Conservation (phyloP, 2,888 invertebrate species). For the Oscheius myriophilus region DNA sequence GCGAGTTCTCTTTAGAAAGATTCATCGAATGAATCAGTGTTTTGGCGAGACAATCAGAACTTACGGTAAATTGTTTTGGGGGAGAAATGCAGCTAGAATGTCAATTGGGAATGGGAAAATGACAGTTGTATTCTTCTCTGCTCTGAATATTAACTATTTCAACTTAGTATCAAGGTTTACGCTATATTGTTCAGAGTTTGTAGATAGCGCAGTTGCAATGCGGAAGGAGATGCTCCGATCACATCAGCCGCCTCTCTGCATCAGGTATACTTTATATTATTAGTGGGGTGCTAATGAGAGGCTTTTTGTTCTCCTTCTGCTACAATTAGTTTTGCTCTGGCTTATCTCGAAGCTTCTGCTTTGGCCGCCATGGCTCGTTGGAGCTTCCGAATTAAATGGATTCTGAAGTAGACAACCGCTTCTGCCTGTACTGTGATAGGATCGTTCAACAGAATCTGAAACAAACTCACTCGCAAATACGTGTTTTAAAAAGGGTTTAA, state of each 20-base stretch:
- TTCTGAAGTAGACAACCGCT: constrained; percentile 78
- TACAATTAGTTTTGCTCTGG: constrained; percentile 82
- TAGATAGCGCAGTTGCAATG: constrained; percentile 89
- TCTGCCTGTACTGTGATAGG: constrained; percentile 97
- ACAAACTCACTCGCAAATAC: too few relatives aligned
- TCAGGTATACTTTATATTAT: neutral
- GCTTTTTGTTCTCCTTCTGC: constrained; percentile 89
- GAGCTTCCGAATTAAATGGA: constrained; percentile 88
- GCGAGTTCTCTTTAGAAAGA: too few relatives aligned
- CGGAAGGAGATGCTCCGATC: constrained; percentile 88
- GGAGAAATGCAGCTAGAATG: constrained; percentile 4
- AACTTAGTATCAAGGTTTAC: constrained; percentile 10
- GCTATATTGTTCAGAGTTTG: constrained; percentile 90
- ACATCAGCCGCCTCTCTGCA: neutral
- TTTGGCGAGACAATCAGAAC: too few relatives aligned
- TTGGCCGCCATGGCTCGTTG: constrained; percentile 96
- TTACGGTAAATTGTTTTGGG: neutral
- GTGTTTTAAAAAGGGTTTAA: too few relatives aligned
- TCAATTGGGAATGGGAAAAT: constrained; percentile 27
- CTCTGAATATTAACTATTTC: constrained; percentile 1
- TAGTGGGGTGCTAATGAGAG: constrained; percentile 87
- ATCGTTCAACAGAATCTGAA: constrained; percentile 76
- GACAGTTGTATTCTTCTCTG: constrained; percentile 22
- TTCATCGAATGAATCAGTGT: too few relatives aligned
- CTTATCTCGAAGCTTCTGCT: constrained; percentile 91